Percentiles rank a stretch among this genome's conserved stretches.
phyloP scores from a whole-genome alignment of 2,888 invertebrate species.

The Xestia ashworthii region DNA sequence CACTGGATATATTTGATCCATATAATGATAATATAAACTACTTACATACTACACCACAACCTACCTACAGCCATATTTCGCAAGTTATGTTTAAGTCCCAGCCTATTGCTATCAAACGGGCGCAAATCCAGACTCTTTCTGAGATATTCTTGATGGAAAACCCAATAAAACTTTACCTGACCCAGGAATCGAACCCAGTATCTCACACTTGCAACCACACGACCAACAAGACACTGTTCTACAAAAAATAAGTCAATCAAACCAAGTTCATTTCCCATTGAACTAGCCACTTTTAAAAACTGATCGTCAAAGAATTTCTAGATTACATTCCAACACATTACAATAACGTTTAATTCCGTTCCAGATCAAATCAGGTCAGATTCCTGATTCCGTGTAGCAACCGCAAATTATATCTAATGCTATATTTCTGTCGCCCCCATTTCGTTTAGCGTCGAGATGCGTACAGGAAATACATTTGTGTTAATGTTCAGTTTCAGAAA shows the following conservation, averaged over 20 bases:
- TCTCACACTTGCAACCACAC: background rate
- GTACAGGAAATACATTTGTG: slow-evolving; percentile 40
- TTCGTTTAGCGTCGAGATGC: slow-evolving; percentile 37
- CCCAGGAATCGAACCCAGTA: background rate
- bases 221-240: background rate
- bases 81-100: background rate
- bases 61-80: too few species aligned
- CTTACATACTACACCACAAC: too few species aligned
- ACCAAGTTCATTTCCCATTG: background rate
- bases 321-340: background rate
- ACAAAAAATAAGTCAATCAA: background rate
- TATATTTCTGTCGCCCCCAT: slow-evolving; percentile 55
- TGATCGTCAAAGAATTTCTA: background rate
- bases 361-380: slow-evolving; percentile 51
- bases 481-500: slow-evolving; percentile 35
- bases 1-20: too few species aligned
- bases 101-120: background rate
- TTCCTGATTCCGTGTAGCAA: slow-evolving; percentile 31
- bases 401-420: slow-evolving; percentile 54
- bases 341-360: slow-evolving; percentile 16
- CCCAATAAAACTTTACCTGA: background rate
- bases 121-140: background rate
- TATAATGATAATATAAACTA: too few species aligned
- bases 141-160: background rate
- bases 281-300: background rate